Conservation (phyloP, 2,888 invertebrate genomes). For the Slavum lentiscoides region DNA sequence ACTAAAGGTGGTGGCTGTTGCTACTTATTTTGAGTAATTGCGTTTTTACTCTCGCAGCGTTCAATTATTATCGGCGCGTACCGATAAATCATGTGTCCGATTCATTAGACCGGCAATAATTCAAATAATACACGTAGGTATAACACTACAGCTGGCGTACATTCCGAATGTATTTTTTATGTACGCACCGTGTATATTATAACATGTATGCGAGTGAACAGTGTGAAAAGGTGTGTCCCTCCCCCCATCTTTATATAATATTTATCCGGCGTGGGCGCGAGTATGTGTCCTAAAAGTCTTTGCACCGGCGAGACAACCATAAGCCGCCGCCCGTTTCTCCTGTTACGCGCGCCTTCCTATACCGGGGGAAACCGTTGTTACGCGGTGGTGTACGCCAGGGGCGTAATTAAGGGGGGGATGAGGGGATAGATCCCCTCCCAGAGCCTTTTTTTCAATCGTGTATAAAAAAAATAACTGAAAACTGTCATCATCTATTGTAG, state of each 20-base stretch:
- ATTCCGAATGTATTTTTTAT: too few species aligned
- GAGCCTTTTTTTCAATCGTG: too few species aligned
- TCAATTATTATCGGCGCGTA: slow-evolving; percentile 50
- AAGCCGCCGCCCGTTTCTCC: neutral
- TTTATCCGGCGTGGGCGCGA: slow-evolving; percentile 38
- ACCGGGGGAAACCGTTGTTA: slow-evolving; percentile 3
- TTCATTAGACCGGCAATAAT: slow-evolving; percentile 52
- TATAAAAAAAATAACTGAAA: too few species aligned
- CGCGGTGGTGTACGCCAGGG: too few species aligned
- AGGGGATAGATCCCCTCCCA: too few species aligned
- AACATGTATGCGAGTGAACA: neutral
- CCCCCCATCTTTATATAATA: slow-evolving; percentile 29
- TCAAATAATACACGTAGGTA: slow-evolving; percentile 33
- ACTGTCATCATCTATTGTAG: too few species aligned
- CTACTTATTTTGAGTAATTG: slow-evolving; percentile 53
- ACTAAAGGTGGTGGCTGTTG: slow-evolving; percentile 15
- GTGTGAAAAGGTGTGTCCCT: slow-evolving; percentile 50
- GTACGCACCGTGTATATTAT: too few species aligned
- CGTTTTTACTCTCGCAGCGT: slow-evolving; percentile 44
- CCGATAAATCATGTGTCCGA: slow-evolving; percentile 51
- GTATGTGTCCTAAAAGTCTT: slow-evolving; percentile 27
- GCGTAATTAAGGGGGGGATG: too few species aligned
- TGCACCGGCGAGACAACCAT: neutral
- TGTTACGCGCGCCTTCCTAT: slow-evolving; percentile 8
- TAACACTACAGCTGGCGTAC: neutral